These are phyloP conservation scores for Ochropleura leucogaster DNA, from an alignment of 2,888 invertebrate species.

Conservation along the genomic window DNA sequence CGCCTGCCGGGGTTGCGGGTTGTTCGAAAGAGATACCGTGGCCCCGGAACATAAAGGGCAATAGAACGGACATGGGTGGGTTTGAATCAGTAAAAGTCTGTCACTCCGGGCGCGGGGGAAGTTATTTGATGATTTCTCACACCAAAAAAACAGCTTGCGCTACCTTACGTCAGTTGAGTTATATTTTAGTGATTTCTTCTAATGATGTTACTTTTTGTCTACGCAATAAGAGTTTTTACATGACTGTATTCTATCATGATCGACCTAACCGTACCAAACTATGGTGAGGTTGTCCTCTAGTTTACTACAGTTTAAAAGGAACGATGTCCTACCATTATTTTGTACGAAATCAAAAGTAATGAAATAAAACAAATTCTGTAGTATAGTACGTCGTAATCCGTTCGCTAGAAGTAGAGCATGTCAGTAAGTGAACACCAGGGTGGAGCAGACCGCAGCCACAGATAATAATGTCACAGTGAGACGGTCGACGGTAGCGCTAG, in stretches of 20 bases:
- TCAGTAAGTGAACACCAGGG: conserved; percentile 29
- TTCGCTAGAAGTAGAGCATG: conserved; percentile 34
- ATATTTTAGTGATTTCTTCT: not conserved
- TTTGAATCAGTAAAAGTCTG: too few species aligned
- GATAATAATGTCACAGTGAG: conserved; percentile 12
- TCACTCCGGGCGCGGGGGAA: too few species aligned
- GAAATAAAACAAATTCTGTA: not conserved
- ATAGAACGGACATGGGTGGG: too few species aligned
- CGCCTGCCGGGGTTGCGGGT: too few species aligned
- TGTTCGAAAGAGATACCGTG: too few species aligned
- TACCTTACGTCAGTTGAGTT: not conserved
- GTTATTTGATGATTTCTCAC: too few species aligned
- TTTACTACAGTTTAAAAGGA: not conserved
- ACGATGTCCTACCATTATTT: not conserved
- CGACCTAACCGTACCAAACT: not conserved
- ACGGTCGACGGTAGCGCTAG: conserved; percentile 16
- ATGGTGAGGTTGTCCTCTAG: not conserved
- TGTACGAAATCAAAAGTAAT: conserved; percentile 13
- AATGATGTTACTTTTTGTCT: not conserved
- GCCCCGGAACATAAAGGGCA: too few species aligned
- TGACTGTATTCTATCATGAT: not conserved
- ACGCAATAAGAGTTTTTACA: not conserved
- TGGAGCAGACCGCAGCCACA: conserved; percentile 9
- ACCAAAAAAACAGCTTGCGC: too few species aligned
- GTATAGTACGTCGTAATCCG: not conserved